A percentile compares a stretch with the other conserved stretches of the same genome.
phyloP scores from a whole-genome alignment of 2,888 invertebrate genomes.

The Chrysodeixis includens region DNA sequence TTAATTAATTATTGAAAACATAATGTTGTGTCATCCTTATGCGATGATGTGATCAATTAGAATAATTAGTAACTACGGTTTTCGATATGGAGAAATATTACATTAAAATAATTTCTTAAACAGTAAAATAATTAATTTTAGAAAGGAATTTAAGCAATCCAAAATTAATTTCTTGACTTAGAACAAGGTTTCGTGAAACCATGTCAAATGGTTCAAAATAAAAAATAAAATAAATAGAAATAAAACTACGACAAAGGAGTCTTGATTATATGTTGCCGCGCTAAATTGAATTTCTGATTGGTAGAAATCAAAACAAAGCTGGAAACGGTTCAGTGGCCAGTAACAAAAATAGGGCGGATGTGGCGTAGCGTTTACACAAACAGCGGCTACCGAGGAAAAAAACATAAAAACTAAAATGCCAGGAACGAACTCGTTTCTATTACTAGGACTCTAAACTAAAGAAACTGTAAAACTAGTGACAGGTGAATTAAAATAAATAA shows the following conservation, averaged over 20 bases:
- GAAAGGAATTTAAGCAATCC: too few relatives aligned
- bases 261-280: constrained; percentile 50
- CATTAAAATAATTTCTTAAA: too few relatives aligned
- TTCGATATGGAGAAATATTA: too few relatives aligned
- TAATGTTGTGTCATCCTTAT: neutral
- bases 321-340: constrained; percentile 69
- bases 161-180: too few relatives aligned
- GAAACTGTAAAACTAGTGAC: neutral
- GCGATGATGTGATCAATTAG: neutral
- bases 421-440: constrained; percentile 26
- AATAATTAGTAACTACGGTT: too few relatives aligned
- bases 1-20: neutral
- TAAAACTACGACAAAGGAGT: constrained; percentile 38
- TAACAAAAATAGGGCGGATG: constrained; percentile 75
- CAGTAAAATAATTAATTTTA: too few relatives aligned
- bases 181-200: too few relatives aligned
- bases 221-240: constrained; percentile 29
- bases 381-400: constrained; percentile 57
- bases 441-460: neutral
- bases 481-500: neutral
- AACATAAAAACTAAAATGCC: constrained; percentile 58
- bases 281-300: constrained; percentile 65
- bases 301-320: constrained; percentile 61
- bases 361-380: constrained; percentile 69
- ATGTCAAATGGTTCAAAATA: constrained; percentile 30